Conservation (phyloP, 1,140 invertebrate genomes). For the Thalassaphorura encarpata region DNA sequence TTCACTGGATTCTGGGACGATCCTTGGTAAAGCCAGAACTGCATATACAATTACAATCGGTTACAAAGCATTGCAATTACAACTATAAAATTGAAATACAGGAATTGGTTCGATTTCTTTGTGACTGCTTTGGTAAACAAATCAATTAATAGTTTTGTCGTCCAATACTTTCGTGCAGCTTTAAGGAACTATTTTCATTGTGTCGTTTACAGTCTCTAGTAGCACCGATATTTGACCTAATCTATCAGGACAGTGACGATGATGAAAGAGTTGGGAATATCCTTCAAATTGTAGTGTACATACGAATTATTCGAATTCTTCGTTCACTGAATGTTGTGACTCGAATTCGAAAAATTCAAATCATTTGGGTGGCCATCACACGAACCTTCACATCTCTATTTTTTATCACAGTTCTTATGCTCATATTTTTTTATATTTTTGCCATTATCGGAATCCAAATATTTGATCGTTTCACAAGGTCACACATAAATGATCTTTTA, state of each 20-base stretch:
- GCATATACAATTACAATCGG: no score
- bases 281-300: constrained; percentile 21
- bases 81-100: no score
- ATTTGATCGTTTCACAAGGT: constrained; percentile 26
- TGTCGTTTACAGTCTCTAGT: background rate
- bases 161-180: no score
- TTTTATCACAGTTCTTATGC: constrained; percentile 32
- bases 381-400: constrained; percentile 10
- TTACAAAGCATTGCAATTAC: constrained; percentile 32
- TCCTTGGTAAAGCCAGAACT: constrained; percentile 34
- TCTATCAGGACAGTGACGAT: background rate
- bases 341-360: constrained; percentile 30
- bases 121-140: constrained; percentile 15
- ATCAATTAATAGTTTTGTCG: background rate
- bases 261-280: constrained; percentile 8
- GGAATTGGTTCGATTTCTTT: constrained; percentile 7
- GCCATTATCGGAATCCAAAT: constrained; percentile 33
- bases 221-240: background rate
- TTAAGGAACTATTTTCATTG: no score
- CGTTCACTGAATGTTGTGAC: constrained; percentile 34
- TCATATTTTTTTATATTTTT: constrained; percentile 34
- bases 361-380: constrained; percentile 25
- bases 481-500: background rate
- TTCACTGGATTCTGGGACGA: constrained; percentile 34
- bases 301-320: constrained; percentile 33